These are phyloP conservation scores for Bradypodion pumilum DNA, from an alignment of 2,797 vertebrate species.

Conservation along the genomic window DNA sequence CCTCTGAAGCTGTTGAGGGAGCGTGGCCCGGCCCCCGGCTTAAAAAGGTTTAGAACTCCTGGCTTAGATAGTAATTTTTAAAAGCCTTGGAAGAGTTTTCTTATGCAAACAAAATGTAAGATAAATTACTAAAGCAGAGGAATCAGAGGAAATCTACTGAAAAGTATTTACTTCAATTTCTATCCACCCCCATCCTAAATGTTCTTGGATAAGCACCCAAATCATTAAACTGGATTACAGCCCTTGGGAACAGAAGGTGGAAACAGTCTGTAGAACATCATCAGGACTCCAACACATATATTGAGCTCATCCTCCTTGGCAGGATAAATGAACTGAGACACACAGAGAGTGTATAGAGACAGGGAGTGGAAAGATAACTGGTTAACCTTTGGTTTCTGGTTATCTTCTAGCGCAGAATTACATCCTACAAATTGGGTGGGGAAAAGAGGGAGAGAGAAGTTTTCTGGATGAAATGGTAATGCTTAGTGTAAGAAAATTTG, in stretches of 20 bases:
- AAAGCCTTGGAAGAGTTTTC: constrained; percentile 47
- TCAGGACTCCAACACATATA: no score
- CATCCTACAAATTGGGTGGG: not conserved
- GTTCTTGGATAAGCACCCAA: not conserved
- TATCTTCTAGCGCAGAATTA: not conserved
- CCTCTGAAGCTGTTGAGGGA: no score
- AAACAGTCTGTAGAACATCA: not conserved
- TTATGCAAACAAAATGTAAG: constrained; percentile 40
- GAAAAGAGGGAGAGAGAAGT: not conserved
- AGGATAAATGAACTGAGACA: not conserved
- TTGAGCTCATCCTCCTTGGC: not conserved
- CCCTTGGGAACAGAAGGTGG: not conserved
- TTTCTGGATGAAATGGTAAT: no score
- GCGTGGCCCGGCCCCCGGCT: no score
- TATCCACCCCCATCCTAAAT: not conserved
- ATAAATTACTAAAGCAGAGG: constrained; percentile 42
- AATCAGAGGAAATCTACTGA: constrained; percentile 10
- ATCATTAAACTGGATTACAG: not conserved
- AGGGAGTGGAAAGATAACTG: not conserved
- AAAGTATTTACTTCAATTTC: not conserved
- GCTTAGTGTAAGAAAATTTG: no score
- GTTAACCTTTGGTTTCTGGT: not conserved
- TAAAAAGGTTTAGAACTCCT: no score
- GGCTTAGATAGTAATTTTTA: constrained; percentile 39
- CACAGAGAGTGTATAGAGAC: not conserved